Evolutionary conservation across 2,888 invertebrate species (phyloP).

Genomic region (Cantharis flavilabris): DNA sequence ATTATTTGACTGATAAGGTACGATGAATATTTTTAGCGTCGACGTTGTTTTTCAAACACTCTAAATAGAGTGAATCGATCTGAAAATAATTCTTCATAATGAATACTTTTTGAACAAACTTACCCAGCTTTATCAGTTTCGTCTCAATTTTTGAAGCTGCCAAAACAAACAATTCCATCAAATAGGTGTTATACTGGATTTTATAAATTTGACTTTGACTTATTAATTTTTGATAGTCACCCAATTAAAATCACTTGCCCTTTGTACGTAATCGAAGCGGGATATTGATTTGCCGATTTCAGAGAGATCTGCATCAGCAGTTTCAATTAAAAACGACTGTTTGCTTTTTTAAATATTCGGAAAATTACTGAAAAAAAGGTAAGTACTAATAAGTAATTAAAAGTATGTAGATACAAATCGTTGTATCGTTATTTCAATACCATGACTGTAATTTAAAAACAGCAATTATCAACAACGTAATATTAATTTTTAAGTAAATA

Average conservation of each 20-base stretch:
- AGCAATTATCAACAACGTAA: background rate
- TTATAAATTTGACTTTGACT: background rate
- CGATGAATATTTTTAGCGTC: background rate
- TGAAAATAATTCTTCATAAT: background rate
- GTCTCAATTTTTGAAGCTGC: too few species aligned
- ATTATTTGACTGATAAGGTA: background rate
- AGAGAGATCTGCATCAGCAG: background rate
- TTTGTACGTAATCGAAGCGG: background rate
- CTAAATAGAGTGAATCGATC: background rate
- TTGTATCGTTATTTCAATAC: too few species aligned
- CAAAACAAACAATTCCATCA: background rate
- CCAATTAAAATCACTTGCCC: background rate
- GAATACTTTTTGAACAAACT: background rate
- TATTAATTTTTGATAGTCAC: background rate
- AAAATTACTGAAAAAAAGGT: too few species aligned
- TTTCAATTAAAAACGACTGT: background rate
- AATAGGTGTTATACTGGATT: background rate
- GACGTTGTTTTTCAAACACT: slow-evolving; percentile 10
- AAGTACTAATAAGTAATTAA: too few species aligned
- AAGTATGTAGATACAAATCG: too few species aligned
- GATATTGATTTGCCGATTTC: background rate
- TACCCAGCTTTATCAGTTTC: too few species aligned
- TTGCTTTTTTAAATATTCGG: background rate
- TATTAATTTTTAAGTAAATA: slow-evolving; percentile 1
- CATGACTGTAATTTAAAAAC: background rate